Evolutionary conservation across 35 echinoderm and acorn worm species (phyloP), one percentile per base, ranked within the genome.

Genomic region (Apostichopus japonicus): DNA sequence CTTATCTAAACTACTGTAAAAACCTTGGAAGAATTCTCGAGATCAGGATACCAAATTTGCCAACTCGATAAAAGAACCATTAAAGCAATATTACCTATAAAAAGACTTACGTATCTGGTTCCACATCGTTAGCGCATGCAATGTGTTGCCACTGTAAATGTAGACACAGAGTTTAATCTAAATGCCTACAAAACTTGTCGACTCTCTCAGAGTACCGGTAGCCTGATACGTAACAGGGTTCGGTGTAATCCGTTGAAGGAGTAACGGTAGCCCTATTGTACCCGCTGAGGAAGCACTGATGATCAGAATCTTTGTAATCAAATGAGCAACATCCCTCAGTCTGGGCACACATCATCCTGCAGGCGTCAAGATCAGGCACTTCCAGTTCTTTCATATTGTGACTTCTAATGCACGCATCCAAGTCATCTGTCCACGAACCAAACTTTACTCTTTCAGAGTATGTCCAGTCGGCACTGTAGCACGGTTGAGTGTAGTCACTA

Each of bases 391-490:
- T 17, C 70, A 73, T 73, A 17, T 73, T 73, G n/a, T 73, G 70
- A 17, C 70, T 73, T 73, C 79, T 17, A 25, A 82, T 82, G 79
- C 79, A 82, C 13, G 44, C 79, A n/a, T 82, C 11, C 11, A 82
- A 11, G 15, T 15, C 79, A 13, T 23, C 1, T 13, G 79, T 82
- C 79, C 79, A 82, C 79, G 33, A 52, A 56, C 79, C 79, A 52
- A 82, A 8, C 23, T 4, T 56, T 16, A 82, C 79, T 56, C 79
- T 52, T 56, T 82, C 79, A 52, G 79, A 10, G 1, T 82, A 82
- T 16, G 44, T 82, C 79, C 51, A 55, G 8, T 25, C 79, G 57
- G 6, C 6, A 6, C 5, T 11, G 78, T 80, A 80, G 78, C 78
- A 80, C 15, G 78, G 78, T 13, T 80, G 78, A 4, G 51, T 55